Conservation (phyloP, 2,113 vertebrate species). For the cattle (Bos taurus) region DNA sequence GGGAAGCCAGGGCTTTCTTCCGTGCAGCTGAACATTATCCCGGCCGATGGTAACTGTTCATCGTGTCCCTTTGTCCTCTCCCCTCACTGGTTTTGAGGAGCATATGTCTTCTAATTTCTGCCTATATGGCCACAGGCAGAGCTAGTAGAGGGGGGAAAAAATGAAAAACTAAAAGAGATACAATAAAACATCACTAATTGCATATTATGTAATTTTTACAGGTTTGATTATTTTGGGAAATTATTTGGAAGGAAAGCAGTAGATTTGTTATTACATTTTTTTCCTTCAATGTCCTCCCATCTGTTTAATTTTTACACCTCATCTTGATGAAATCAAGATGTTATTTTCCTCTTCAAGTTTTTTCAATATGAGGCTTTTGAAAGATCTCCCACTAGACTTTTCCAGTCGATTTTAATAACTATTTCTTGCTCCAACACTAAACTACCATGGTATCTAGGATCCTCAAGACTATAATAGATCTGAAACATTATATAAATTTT, state of each 20-base stretch:
- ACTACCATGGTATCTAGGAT: not conserved
- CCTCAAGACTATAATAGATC: not conserved
- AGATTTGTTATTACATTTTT: conserved; percentile 17
- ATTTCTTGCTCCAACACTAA: conserved; percentile 14
- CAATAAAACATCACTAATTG: not conserved
- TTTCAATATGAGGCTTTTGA: conserved; percentile 9
- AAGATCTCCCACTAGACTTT: conserved; percentile 36
- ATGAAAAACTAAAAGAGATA: not conserved
- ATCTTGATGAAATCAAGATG: conserved; percentile 48
- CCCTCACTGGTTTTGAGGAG: not conserved
- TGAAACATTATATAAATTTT: conserved; percentile 1
- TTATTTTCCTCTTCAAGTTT: conserved; percentile 28
- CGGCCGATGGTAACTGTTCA: rapidly evolving
- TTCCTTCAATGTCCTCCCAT: not conserved
- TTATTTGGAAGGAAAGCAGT: conserved; percentile 45
- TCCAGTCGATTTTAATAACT: not conserved
- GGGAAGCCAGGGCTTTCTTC: not conserved
- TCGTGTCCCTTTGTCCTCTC: not conserved
- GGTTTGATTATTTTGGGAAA: conserved; percentile 55
- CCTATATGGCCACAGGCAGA: not conserved
- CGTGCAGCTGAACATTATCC: not conserved
- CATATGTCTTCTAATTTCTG: not conserved
- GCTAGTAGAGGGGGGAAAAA: not conserved
- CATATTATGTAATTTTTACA: conserved; percentile 40
- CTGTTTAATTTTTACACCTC: conserved; percentile 49